Evolutionary conservation across 2,888 invertebrate genomes (phyloP), one percentile per base, ranked within the genome.

Genomic region (Eristalis pertinax): DNA sequence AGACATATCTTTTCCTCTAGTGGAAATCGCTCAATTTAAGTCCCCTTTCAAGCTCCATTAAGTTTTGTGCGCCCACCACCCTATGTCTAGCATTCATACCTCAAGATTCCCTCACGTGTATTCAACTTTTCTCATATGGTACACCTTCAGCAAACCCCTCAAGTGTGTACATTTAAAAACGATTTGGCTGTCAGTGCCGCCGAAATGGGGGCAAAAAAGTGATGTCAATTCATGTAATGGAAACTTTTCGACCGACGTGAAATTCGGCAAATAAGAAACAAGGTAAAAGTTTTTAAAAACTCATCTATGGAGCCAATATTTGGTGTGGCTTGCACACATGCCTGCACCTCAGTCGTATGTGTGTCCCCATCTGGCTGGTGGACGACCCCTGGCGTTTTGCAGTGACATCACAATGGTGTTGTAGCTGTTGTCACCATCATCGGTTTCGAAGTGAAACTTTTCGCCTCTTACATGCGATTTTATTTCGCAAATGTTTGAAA

Each of bases 21-120:
- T 38, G 82, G 74, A 82, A 82, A 83, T 83, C 75, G 68, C 79
- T 87, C 79, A 83, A 76, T 83, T 87, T 35, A 73, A 76, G 73
- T 80, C 67, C 32, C 79, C 68, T 79, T 84, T 72, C 69, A 60
- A 73, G 60, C 84, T 83, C 87, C 84, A 87, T 87, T 87, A 75
- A 87, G 72, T 83, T 87, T 68, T 72, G 69, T 70, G 50, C 26
- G 65, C 74, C 68, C 32, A 22, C 41, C 38, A 35, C 29, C 43
- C 41, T 56, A 7, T 35, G 38, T 24, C 62, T 19, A n/a, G 10
- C 24, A 4, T 69, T 32, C 24, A 29, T 19, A 11, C n/a, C 24
- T 10, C 26, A 43, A 58, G 29, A 29, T 72, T 76, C 68, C 13
- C 43, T 41, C 24, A 67, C 70, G 70, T 84, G 76, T 84, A 63